A percentile compares a stretch with the other conserved stretches of the same genome.
Conservation (phyloP, 2,797 vertebrate genomes). For the Spinus pinus region DNA sequence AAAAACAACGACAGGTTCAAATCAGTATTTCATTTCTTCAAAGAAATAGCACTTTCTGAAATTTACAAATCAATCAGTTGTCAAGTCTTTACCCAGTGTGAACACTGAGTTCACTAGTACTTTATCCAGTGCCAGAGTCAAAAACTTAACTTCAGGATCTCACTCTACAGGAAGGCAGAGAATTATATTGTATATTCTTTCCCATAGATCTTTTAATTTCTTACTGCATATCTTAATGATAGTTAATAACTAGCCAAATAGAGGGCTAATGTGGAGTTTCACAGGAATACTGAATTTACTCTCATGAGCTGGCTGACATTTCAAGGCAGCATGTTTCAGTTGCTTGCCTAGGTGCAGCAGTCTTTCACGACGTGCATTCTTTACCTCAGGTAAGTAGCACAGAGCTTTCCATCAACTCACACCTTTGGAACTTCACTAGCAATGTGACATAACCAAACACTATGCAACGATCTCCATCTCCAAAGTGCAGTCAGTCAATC, state of each 20-base stretch:
- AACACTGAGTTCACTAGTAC: neutral
- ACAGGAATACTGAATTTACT: neutral
- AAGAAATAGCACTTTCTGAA: neutral
- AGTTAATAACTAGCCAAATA: neutral
- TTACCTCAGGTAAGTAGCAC: neutral
- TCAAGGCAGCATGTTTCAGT: neutral
- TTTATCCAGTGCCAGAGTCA: neutral
- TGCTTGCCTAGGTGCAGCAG: neutral
- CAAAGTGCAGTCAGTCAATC: neutral
- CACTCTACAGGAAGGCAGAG: neutral
- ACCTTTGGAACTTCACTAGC: neutral
- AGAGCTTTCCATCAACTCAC: neutral
- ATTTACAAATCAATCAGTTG: neutral
- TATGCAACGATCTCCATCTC: neutral
- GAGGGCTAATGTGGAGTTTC: neutral
- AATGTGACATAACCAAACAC: neutral
- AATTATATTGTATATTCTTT: neutral
- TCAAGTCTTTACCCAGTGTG: neutral
- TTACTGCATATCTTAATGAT: neutral
- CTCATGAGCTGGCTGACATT: neutral
- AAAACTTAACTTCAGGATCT: neutral
- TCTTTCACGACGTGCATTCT: neutral
- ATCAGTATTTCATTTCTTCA: neutral
- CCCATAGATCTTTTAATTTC: neutral
- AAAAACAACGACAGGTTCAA: neutral